These are phyloP conservation scores for Acromyrmex charruanus DNA, from an alignment of 1,140 invertebrate species.

Conservation along the genomic window DNA sequence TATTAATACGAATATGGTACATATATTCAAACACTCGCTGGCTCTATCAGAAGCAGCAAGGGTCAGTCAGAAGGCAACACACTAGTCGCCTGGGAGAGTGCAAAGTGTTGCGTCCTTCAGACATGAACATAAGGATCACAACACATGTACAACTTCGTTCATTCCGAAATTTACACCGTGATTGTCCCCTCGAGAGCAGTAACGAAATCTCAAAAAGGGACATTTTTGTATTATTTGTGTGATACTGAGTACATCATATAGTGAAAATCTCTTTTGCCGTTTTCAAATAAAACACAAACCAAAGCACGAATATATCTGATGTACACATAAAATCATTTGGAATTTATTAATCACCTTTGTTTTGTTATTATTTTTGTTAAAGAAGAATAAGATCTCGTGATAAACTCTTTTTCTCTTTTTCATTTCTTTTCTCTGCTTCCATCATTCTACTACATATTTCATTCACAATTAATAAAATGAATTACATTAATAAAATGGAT, in stretches of 20 bases:
- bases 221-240: conserved; percentile 84
- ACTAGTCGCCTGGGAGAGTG: conserved; percentile 61
- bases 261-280: conserved; percentile 81
- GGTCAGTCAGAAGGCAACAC: conserved; percentile 70
- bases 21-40: conserved; percentile 85
- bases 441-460: conserved; percentile 54
- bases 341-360: conserved; percentile 78
- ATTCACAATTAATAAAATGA: conserved; percentile 76
- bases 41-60: conserved; percentile 80
- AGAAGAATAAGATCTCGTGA: conserved; percentile 66
- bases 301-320: conserved; percentile 81
- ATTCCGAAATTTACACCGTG: conserved; percentile 76
- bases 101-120: conserved; percentile 74
- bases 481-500: conserved; percentile 81
- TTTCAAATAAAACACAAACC: conserved; percentile 67
- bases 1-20: conserved; percentile 86
- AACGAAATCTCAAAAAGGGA: conserved; percentile 84
- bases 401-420: conserved; percentile 60
- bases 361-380: conserved; percentile 44
- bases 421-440: conserved; percentile 59
- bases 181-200: conserved; percentile 82
- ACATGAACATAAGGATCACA: conserved; percentile 70
- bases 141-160: conserved; percentile 68
- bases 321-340: conserved; percentile 83
- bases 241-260: conserved; percentile 85